Evolutionary conservation across 2,888 invertebrate species (phyloP).

Genomic region (Lycophotia porphyrea): DNA sequence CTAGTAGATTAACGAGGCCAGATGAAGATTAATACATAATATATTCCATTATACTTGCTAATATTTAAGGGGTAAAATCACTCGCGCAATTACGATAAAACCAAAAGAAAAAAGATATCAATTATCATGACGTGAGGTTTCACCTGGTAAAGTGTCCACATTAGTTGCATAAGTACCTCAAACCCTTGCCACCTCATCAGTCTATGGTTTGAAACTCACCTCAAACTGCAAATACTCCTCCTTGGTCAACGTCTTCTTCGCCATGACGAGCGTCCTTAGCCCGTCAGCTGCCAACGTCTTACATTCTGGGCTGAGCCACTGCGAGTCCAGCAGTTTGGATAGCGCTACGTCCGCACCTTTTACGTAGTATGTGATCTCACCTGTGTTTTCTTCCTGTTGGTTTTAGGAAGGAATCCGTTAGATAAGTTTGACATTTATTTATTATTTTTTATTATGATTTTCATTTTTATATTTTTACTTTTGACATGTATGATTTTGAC

Average conservation of each 20-base stretch:
- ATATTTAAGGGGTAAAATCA: too few species aligned
- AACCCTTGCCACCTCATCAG: neutral
- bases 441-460: too few species aligned
- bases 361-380: slow-evolving; percentile 98
- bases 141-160: neutral
- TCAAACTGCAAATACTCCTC: slow-evolving; percentile 94
- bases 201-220: slow-evolving; percentile 75
- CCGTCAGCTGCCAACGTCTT: slow-evolving; percentile 97
- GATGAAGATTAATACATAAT: too few species aligned
- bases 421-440: too few species aligned
- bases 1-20: neutral
- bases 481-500: too few species aligned
- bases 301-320: slow-evolving; percentile 98
- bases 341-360: slow-evolving; percentile 99
- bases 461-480: too few species aligned
- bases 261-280: slow-evolving; percentile 96
- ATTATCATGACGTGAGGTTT: neutral
- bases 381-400: slow-evolving; percentile 92
- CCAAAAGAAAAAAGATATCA: neutral
- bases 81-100: too few species aligned
- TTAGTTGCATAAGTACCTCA: neutral
- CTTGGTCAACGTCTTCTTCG: slow-evolving; percentile 92
- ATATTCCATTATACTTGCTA: too few species aligned
- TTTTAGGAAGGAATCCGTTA: too few species aligned
- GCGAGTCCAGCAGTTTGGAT: slow-evolving; percentile 96